Evolutionary conservation across 2,888 invertebrate genomes (phyloP).

Genomic region (Conistra vaccinii): DNA sequence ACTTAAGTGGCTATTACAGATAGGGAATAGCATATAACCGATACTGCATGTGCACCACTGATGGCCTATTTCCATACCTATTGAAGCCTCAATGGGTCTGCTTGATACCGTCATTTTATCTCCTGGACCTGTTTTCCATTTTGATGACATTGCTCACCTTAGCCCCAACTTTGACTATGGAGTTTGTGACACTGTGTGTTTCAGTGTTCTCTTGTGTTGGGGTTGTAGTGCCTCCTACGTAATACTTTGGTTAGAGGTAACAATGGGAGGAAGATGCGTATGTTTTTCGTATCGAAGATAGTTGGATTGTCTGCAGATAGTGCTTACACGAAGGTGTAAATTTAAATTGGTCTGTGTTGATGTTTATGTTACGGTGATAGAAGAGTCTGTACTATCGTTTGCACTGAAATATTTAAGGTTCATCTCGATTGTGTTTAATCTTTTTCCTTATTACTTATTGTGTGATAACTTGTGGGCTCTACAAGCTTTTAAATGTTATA

Average conservation of each 20-base stretch:
- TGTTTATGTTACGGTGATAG: slow-evolving; percentile 51
- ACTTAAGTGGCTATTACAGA: slow-evolving; percentile 79
- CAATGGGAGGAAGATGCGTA: slow-evolving; percentile 65
- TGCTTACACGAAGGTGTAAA: slow-evolving; percentile 63
- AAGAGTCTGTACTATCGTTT: slow-evolving; percentile 35
- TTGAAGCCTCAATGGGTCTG: slow-evolving; percentile 75
- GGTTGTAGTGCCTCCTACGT: slow-evolving; percentile 61
- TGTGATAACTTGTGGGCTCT: slow-evolving; percentile 26
- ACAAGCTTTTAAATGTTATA: slow-evolving; percentile 23
- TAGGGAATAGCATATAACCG: slow-evolving; percentile 78
- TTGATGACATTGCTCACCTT: slow-evolving; percentile 43
- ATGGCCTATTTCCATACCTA: slow-evolving; percentile 81
- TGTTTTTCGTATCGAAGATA: slow-evolving; percentile 66
- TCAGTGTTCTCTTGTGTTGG: slow-evolving; percentile 37
- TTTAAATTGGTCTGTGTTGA: slow-evolving; percentile 60
- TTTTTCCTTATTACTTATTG: slow-evolving; percentile 56
- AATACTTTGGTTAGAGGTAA: slow-evolving; percentile 67
- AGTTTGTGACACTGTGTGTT: slow-evolving; percentile 43
- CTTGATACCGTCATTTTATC: slow-evolving; percentile 67
- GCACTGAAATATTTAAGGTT: slow-evolving; percentile 43
- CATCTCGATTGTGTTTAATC: slow-evolving; percentile 38
- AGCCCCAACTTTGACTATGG: not conserved
- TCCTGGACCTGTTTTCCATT: slow-evolving; percentile 66
- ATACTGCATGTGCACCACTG: slow-evolving; percentile 78
- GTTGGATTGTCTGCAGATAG: slow-evolving; percentile 63